Percentiles rank a stretch among this genome's conserved stretches.
Conservation (phyloP, 2,113 vertebrate genomes). For the Narcine bancroftii region DNA sequence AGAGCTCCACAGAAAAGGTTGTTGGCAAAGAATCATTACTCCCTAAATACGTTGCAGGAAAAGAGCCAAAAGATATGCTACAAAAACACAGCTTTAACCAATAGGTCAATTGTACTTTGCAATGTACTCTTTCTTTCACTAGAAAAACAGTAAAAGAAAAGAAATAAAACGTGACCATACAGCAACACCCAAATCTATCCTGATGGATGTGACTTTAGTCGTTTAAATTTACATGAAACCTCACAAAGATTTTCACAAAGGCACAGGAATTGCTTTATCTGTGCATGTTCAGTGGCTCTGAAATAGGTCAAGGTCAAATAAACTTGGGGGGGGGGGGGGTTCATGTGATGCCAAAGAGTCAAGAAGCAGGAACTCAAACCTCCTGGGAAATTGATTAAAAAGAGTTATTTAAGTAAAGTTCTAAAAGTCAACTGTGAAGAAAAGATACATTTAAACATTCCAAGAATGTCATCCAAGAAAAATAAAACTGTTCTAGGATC, state of each 20-base stretch:
- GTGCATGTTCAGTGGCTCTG: background rate
- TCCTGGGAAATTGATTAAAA: too few relatives aligned
- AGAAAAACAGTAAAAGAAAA: background rate
- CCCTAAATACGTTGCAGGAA: background rate
- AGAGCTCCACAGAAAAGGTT: background rate
- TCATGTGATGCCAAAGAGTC: too few relatives aligned
- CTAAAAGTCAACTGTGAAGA: too few relatives aligned
- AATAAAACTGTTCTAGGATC: too few relatives aligned
- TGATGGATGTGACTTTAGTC: background rate
- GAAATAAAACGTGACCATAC: background rate
- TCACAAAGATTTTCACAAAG: background rate
- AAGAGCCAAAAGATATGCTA: background rate
- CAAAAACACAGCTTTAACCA: background rate
- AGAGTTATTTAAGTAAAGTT: too few relatives aligned
- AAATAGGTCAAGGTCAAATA: too few relatives aligned
- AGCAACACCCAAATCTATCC: background rate
- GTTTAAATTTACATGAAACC: background rate
- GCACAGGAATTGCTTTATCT: background rate
- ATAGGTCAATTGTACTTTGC: background rate
- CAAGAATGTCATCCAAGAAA: too few relatives aligned
- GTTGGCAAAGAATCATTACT: background rate
- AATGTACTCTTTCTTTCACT: background rate
- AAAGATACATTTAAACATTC: too few relatives aligned
- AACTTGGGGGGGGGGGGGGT: too few relatives aligned
- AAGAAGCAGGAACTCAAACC: too few relatives aligned